Conservation (phyloP, 2,113 vertebrate species). For the Microtus ochrogaster region DNA sequence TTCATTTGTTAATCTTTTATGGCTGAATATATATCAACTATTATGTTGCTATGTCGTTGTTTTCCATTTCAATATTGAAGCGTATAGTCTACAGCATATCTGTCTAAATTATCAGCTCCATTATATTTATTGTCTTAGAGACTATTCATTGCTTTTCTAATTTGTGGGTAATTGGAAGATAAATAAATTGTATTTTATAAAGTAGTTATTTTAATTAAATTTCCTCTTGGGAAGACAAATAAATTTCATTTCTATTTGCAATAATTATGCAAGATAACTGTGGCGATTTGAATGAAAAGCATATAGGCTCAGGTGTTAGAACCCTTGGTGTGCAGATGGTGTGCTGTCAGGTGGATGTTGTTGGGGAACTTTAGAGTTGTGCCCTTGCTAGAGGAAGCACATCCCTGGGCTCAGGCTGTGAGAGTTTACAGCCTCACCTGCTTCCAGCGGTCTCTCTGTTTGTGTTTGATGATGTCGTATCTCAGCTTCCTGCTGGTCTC, state of each 20-base stretch:
- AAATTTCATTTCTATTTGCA: neutral
- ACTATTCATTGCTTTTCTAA: neutral
- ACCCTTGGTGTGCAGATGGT: neutral
- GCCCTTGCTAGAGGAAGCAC: neutral
- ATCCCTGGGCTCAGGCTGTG: neutral
- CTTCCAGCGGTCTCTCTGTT: too few relatives aligned
- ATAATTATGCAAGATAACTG: neutral
- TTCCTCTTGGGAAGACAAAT: slow-evolving; percentile 6
- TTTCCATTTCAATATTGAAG: neutral
- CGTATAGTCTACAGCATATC: neutral
- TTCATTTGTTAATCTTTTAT: slow-evolving; percentile 5
- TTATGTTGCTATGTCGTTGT: neutral
- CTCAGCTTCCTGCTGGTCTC: neutral
- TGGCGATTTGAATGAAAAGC: neutral
- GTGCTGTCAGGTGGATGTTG: neutral
- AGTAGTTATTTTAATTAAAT: slow-evolving; percentile 32
- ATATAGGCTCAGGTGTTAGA: too few relatives aligned
- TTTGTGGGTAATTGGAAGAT: neutral
- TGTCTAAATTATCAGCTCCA: neutral
- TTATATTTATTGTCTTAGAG: neutral
- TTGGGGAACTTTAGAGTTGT: neutral
- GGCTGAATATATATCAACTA: neutral
- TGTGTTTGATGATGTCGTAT: neutral
- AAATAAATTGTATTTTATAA: slow-evolving; percentile 21
- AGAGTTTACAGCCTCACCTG: neutral